These are phyloP conservation scores for Sinocyclocheilus maitianheensis DNA, from an alignment of 2,113 vertebrate genomes.

Conservation along the genomic window DNA sequence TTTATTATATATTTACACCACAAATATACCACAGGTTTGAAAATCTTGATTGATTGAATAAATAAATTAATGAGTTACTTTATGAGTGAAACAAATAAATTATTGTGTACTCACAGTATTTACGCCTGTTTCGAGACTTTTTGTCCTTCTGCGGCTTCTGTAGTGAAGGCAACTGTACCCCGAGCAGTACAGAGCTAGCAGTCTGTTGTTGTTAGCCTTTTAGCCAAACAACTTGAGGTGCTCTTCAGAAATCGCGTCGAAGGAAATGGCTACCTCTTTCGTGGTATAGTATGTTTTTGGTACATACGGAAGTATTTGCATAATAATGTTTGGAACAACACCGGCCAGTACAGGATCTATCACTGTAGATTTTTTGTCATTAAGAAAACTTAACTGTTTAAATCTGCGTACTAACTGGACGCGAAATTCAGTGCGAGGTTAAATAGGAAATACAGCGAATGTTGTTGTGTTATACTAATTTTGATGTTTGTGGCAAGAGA, in stretches of 20 bases:
- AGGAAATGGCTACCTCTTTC: slow-evolving; percentile 35
- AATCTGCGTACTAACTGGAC: too few relatives aligned
- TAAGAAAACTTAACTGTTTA: background rate
- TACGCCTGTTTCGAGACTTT: background rate
- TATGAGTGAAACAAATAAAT: background rate
- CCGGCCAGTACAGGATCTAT: background rate
- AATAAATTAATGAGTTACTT: background rate
- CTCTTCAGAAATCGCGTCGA: background rate
- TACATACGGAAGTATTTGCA: background rate
- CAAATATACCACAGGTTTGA: background rate
- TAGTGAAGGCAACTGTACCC: background rate
- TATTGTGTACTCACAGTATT: background rate
- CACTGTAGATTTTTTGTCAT: background rate
- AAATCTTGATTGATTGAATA: background rate
- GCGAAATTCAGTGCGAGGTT: background rate
- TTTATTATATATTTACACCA: too few relatives aligned
- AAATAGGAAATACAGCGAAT: background rate
- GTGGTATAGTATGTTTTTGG: slow-evolving; percentile 16
- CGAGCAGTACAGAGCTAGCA: background rate
- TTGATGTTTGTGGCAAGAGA: background rate
- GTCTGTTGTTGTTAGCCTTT: slow-evolving; percentile 50
- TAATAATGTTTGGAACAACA: background rate
- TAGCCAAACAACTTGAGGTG: slow-evolving; percentile 17
- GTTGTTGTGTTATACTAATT: background rate
- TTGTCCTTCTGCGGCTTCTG: slow-evolving; percentile 12